A percentile compares a stretch with the other conserved stretches of the same genome.
These are phyloP conservation scores for Oscheius myriophilus DNA, from an alignment of 2,888 invertebrate genomes.

Conservation along the genomic window DNA sequence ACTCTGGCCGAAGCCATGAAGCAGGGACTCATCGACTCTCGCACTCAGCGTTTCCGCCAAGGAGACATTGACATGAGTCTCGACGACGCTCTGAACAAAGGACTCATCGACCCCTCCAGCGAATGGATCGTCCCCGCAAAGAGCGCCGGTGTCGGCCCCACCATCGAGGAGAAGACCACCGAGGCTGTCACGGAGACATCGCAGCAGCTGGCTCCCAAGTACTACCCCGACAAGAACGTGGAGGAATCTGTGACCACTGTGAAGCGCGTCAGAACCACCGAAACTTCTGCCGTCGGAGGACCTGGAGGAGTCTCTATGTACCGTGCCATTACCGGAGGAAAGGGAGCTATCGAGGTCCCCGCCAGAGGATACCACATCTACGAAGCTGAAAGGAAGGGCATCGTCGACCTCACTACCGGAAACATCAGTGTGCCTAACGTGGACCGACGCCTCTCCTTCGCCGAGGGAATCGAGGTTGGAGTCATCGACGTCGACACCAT, in stretches of 20 bases:
- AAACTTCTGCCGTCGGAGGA: conserved; percentile 68
- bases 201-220: conserved; percentile 70
- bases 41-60: conserved; percentile 70
- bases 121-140: conserved; percentile 71
- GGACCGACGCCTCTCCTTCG: conserved; percentile 84
- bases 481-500: conserved; percentile 83
- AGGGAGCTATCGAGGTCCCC: conserved; percentile 79
- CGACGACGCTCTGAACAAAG: conserved; percentile 71
- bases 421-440: conserved; percentile 87
- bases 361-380: conserved; percentile 84
- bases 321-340: conserved; percentile 70
- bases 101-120: conserved; percentile 69
- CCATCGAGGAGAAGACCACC: conserved; percentile 70
- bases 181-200: conserved; percentile 70
- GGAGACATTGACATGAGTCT: conserved; percentile 76
- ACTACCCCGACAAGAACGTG: conserved; percentile 65
- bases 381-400: conserved; percentile 84
- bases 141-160: conserved; percentile 64
- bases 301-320: conserved; percentile 66
- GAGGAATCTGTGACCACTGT: conserved; percentile 70
- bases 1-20: conserved; percentile 83
- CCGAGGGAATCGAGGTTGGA: conserved; percentile 77
- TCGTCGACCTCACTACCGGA: conserved; percentile 86
- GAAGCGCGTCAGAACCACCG: conserved; percentile 68
- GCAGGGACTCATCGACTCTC: conserved; percentile 81